Evolutionary conservation across 2,888 invertebrate genomes (phyloP), one percentile per base, ranked within the genome.

Genomic region (Griposia aprilina): DNA sequence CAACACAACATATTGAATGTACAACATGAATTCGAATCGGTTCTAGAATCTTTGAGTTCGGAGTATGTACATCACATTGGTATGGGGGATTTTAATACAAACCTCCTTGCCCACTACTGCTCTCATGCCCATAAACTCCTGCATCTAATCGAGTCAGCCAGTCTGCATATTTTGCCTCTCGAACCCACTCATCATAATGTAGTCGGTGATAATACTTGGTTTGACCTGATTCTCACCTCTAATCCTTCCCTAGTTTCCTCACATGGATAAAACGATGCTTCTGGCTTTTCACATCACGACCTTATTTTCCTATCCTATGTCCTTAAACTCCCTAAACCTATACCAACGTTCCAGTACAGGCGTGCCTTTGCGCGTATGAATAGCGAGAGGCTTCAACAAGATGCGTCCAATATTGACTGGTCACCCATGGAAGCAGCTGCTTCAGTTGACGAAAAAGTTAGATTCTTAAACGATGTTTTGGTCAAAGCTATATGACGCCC

Each of bases 21-120:
- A n/a, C n/a, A n/a, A n/a, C n/a, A n/a, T 30, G 50, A 52, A 67
- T 50, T 67, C 26, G 68, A 36, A 36, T 67, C 30, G 50, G n/a
- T 67, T 0, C 30, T 52, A 23, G 30, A 52, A 30, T 52, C 6
- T n/a, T 50, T 26, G 15, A 36, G 23, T 52, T 52, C 23, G 2
- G 50, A 23, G 50, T 50, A 67, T 17, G 17, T 17, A 7, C 50
- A 50, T 50, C 17, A 50, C 17, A 50, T 17, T 48, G 48, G 2
- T 48, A 48, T 67, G 23, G 13, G 50, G 6, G 50, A 50, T 50
- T 50, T 50, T 68, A 10, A 6, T 5, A n/a, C 55, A 17, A 41
- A 26, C 23, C 26, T 70, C 41, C 11, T 26, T 57, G 11, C 57
- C 13, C 57, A 13, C 4, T 57, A 4, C 20, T 57, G 45, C 41